phyloP scores from a whole-genome alignment of 2,888 invertebrate genomes.

The Eremobia ochroleuca region DNA sequence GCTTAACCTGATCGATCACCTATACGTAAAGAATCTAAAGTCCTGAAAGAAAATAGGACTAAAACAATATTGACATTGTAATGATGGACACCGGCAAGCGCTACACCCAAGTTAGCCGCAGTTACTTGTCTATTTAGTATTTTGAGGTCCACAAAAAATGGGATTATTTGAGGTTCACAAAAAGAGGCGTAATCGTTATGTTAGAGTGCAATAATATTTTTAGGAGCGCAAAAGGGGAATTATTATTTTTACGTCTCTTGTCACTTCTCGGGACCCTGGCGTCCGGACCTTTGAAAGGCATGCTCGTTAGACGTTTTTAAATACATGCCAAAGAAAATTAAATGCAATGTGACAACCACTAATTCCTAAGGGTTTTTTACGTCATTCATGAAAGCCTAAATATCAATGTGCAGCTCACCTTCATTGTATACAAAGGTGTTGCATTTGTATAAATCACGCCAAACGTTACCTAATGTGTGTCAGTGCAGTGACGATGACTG shows the following conservation, averaged over 20 bases:
- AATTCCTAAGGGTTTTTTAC: not conserved
- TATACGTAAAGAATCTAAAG: accelerated
- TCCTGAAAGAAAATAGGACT: not conserved
- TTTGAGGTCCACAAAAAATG: not conserved
- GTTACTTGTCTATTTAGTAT: not conserved
- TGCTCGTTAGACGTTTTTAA: not conserved
- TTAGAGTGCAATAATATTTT: no score
- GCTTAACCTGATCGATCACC: no score
- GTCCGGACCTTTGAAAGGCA: not conserved
- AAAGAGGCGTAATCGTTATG: no score
- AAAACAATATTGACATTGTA: not conserved
- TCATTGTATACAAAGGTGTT: constrained; percentile 42
- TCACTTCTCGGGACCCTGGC: not conserved
- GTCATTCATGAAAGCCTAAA: constrained; percentile 11
- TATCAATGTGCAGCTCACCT: constrained; percentile 25
- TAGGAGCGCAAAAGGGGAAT: no score
- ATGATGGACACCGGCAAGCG: not conserved
- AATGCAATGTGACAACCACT: no score
- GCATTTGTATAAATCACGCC: constrained; percentile 48
- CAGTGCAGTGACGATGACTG: constrained; percentile 41
- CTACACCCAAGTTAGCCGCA: not conserved
- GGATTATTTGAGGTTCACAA: not conserved
- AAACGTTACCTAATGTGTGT: constrained; percentile 56
- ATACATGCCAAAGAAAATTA: no score
- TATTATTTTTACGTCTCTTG: not conserved